Percentiles rank a stretch among this genome's conserved stretches.
These are phyloP conservation scores for Triplophysa siluroides DNA, from an alignment of 2,113 vertebrate species.

Conservation along the genomic window DNA sequence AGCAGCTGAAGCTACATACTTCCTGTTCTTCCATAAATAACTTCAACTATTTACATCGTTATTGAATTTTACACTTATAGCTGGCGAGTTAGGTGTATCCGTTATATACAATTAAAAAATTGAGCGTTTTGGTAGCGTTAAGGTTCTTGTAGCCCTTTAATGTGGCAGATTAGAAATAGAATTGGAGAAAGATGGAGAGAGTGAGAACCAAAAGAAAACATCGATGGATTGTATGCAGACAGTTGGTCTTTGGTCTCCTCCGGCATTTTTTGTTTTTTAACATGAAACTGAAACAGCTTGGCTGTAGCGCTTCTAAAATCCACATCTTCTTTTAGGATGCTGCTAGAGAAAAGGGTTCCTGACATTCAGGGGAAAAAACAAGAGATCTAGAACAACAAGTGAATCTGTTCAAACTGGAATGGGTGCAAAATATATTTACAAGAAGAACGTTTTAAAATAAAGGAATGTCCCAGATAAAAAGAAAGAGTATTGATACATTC, in stretches of 20 bases:
- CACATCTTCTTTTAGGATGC: not conserved
- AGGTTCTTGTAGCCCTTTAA: constrained; percentile 60
- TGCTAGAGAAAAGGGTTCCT: constrained; percentile 32
- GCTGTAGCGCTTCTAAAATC: constrained; percentile 25
- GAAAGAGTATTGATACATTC: constrained; percentile 45
- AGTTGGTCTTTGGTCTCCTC: constrained; percentile 64
- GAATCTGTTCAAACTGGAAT: constrained; percentile 27
- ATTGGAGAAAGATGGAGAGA: constrained; percentile 1
- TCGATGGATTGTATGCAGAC: constrained; percentile 50
- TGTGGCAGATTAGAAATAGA: constrained; percentile 32
- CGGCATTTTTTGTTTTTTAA: constrained; percentile 40
- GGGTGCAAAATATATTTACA: constrained; percentile 36
- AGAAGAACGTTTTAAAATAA: constrained; percentile 20
- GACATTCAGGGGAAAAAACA: not conserved
- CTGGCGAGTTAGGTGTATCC: not conserved
- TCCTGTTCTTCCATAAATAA: not conserved
- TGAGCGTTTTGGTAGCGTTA: constrained; percentile 48
- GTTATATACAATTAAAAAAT: constrained; percentile 15
- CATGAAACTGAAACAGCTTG: constrained; percentile 42
- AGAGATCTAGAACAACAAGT: not conserved
- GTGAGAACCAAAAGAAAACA: constrained; percentile 13
- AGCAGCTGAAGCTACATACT: constrained; percentile 9
- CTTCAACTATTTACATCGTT: constrained; percentile 6
- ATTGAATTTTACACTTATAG: not conserved
- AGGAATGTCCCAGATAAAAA: constrained; percentile 24